These are phyloP conservation scores for Drosophila bocqueti DNA, from an alignment of 1,140 invertebrate species.

Conservation along the genomic window DNA sequence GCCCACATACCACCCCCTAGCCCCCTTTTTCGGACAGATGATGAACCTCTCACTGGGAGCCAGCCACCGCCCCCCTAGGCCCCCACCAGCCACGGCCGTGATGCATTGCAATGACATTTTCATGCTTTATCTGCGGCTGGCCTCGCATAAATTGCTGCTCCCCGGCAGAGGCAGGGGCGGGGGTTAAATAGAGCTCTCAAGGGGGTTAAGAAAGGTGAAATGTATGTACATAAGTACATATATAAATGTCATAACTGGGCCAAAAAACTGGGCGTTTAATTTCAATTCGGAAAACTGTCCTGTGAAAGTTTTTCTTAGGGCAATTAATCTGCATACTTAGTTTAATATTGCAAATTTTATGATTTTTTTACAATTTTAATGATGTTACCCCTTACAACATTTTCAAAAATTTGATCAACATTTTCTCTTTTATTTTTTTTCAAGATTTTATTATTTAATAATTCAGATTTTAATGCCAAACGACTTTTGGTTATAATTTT, in stretches of 20 bases:
- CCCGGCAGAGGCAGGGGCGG: not conserved
- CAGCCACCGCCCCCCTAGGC: not conserved
- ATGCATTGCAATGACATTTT: constrained; percentile 70
- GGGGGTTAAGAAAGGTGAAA: not conserved
- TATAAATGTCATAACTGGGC: not conserved
- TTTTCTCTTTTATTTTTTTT: not conserved
- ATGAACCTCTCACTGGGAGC: constrained; percentile 8
- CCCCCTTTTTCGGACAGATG: constrained; percentile 1
- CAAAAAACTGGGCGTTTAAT: not conserved
- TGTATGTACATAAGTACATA: too few relatives aligned
- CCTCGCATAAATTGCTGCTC: constrained; percentile 68
- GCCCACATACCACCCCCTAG: too few relatives aligned
- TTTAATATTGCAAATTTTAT: not conserved
- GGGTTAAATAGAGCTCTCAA: too few relatives aligned
- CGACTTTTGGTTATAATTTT: not conserved
- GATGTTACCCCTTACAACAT: not conserved
- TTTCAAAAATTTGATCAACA: not conserved
- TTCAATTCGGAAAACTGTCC: not conserved
- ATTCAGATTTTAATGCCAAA: not conserved
- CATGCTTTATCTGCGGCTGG: constrained; percentile 70
- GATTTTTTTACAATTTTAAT: too few relatives aligned
- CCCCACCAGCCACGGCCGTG: constrained; percentile 10
- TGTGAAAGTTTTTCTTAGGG: too few relatives aligned
- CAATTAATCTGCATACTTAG: not conserved
- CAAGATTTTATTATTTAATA: not conserved